Evolutionary conservation across 2,888 invertebrate species (phyloP).

Genomic region (Gymnoscelis rufifasciata): DNA sequence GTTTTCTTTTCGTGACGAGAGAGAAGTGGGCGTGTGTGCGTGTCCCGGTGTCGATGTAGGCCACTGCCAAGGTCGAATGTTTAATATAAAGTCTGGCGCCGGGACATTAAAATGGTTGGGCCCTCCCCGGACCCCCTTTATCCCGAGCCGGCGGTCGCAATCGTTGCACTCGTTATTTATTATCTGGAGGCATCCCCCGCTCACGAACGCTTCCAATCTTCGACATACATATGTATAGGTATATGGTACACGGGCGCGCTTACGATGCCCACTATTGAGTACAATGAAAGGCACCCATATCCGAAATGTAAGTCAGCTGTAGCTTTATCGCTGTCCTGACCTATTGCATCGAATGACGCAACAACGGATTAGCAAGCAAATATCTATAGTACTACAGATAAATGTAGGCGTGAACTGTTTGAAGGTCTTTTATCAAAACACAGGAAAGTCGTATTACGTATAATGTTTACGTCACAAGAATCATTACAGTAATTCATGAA

Average conservation of each 20-base stretch:
- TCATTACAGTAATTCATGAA: constrained; percentile 34
- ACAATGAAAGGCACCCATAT: constrained; percentile 15
- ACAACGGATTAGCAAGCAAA: constrained; percentile 36
- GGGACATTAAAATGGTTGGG: constrained; percentile 78
- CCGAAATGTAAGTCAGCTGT: constrained; percentile 37
- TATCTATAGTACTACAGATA: constrained; percentile 27
- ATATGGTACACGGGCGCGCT: constrained; percentile 10
- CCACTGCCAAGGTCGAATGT: constrained; percentile 79
- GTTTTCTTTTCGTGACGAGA: constrained; percentile 73
- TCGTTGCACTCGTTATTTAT: constrained; percentile 79
- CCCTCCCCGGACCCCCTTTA: constrained; percentile 69
- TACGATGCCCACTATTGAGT: constrained; percentile 8
- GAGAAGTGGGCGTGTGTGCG: constrained; percentile 71
- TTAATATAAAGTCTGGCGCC: constrained; percentile 79
- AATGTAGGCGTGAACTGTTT: constrained; percentile 36
- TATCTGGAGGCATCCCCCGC: constrained; percentile 68
- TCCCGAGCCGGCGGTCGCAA: constrained; percentile 70
- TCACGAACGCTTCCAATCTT: constrained; percentile 48
- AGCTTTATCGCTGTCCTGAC: constrained; percentile 52
- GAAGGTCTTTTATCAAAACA: constrained; percentile 40
- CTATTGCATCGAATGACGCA: constrained; percentile 53
- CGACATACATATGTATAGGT: constrained; percentile 28
- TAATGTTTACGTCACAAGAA: constrained; percentile 32
- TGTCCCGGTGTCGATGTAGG: constrained; percentile 76
- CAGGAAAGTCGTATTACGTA: constrained; percentile 34